A percentile compares a stretch with the other conserved stretches of the same genome.
Evolutionary conservation across 1,140 invertebrate species (phyloP).

Genomic region (Cotesia glomerata): DNA sequence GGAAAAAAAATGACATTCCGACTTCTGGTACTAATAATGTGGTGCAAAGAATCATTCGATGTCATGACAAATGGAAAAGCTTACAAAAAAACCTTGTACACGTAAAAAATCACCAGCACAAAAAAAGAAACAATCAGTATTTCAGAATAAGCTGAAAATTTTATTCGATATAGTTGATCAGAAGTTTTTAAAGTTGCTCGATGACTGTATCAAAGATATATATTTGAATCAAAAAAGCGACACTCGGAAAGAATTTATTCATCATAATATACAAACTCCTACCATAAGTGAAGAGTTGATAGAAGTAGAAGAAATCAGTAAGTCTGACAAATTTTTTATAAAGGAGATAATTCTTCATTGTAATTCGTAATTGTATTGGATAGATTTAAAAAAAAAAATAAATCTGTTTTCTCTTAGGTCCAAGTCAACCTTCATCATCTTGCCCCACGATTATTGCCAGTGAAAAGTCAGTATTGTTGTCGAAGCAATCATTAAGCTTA

Average conservation of each 20-base stretch:
- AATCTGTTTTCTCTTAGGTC: too few relatives aligned
- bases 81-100: too few relatives aligned
- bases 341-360: not conserved
- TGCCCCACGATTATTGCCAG: too few relatives aligned
- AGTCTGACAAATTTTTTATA: constrained; percentile 2
- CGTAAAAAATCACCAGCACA: too few relatives aligned
- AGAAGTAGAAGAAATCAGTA: constrained; percentile 6
- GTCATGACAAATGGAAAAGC: constrained; percentile 8
- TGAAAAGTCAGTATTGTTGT: too few relatives aligned
- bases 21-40: not conserved
- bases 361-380: not conserved
- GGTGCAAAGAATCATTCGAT: constrained; percentile 4
- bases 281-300: constrained; percentile 4
- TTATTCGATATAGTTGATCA: too few relatives aligned
- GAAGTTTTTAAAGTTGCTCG: too few relatives aligned
- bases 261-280: constrained; percentile 1
- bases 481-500: too few relatives aligned
- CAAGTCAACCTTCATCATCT: too few relatives aligned
- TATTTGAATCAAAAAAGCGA: constrained; percentile 10
- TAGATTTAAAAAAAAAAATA: not conserved
- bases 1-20: not conserved
- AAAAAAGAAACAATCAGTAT: too few relatives aligned
- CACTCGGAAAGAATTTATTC: constrained; percentile 10
- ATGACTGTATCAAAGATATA: too few relatives aligned
- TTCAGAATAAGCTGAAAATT: too few relatives aligned